Evolutionary conservation across 2,797 vertebrate genomes (phyloP), one percentile per base, ranked within the genome.

Genomic region (Melanogrammus aeglefinus): DNA sequence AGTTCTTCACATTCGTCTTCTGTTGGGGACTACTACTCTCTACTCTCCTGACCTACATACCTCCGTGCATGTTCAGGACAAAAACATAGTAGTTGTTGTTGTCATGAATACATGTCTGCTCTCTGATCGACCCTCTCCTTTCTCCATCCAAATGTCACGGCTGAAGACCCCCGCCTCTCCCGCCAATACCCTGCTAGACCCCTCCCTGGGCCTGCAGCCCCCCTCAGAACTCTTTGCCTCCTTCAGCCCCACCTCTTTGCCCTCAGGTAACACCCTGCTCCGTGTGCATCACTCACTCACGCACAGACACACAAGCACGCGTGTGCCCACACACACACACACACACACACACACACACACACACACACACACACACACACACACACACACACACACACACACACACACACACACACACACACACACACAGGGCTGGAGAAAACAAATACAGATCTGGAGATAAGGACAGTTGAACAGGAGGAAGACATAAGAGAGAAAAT

Each of bases 141-240:
- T 57, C 57, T 24, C 57, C 16, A n/a, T 63, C 57, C 57, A 2
- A 57, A 6, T 8, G 57, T 9, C 21, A n/a, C n/a, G 21, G 18
- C 69, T 33, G 6, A 93, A 99, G 98, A 99, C 97, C 84, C 98
- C 98, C 79, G 97, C 96, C 87, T 98, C 97, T 93, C 98, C 98
- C 86, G 97, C 96, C 94, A 97, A 97, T 95, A 96, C 95, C 92
- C 95, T 99, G 89, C 95, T 99, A 88, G 96, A 97, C 94, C 96
- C 95, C 75, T 94, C 94, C 88, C 95, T 95, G 92, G 95, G 95
- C 89, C 96, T 97, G 93, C 95, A 97, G 86, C 95, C 95, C 86
- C 96, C 97, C 83, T 93, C 97, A 33, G 97, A 99, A 85, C 93
- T 98, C 89, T 99, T 97, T 82, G 90, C 96, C 85, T 95, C 97